These are phyloP conservation scores for Macroglossus sobrinus DNA, from an alignment of 2,113 vertebrate genomes.

Conservation along the genomic window DNA sequence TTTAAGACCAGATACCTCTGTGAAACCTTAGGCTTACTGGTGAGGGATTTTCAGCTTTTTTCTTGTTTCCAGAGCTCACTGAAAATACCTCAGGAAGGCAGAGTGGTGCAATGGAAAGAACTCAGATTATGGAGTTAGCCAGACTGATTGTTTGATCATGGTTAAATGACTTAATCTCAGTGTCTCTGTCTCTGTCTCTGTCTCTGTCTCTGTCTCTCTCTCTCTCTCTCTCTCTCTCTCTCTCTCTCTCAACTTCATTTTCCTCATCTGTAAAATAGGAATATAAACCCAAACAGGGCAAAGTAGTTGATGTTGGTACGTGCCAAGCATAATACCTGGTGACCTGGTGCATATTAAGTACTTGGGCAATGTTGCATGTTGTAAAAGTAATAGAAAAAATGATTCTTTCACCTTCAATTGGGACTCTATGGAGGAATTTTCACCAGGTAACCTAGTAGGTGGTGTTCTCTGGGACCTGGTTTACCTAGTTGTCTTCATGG, in stretches of 20 bases:
- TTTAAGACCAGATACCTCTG: conserved; percentile 27
- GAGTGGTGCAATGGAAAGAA: background rate
- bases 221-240: background rate
- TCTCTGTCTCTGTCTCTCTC: background rate
- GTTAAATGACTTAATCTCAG: background rate
- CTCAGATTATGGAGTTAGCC: background rate
- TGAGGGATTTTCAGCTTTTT: background rate
- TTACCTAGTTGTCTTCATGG: conserved; percentile 21
- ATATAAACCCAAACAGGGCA: background rate
- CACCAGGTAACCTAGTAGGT: background rate
- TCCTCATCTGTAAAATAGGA: conserved; percentile 13
- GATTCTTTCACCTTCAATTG: background rate
- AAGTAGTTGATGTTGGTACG: background rate
- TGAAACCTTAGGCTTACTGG: background rate
- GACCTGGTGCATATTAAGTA: background rate
- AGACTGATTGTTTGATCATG: background rate
- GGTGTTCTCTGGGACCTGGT: background rate
- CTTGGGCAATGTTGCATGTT: background rate
- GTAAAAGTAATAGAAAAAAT: conserved; percentile 47
- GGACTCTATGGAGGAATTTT: background rate
- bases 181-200: background rate
- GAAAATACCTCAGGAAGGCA: background rate
- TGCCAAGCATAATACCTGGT: background rate
- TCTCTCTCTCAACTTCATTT: background rate
- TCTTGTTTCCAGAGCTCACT: conserved; percentile 19